Conservation (phyloP, 2,113 vertebrate genomes). For the Leptobrachium leishanense region DNA sequence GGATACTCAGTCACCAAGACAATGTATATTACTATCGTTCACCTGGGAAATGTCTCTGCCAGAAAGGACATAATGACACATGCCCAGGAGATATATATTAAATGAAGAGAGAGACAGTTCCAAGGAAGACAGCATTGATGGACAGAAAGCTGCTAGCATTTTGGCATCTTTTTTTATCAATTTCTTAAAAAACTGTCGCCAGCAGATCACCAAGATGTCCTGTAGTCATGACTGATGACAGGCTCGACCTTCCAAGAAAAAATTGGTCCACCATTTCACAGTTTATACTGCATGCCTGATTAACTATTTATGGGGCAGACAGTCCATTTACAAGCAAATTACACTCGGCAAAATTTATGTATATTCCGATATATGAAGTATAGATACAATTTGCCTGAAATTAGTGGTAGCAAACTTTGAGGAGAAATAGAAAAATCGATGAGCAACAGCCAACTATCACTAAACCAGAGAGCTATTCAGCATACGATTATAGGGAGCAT, state of each 20-base stretch:
- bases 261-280: too few relatives aligned
- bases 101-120: constrained; percentile 8
- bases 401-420: too few relatives aligned
- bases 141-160: constrained; percentile 27
- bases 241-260: not conserved
- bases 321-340: too few relatives aligned
- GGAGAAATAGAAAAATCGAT: too few relatives aligned
- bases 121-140: constrained; percentile 2
- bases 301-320: too few relatives aligned
- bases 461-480: too few relatives aligned
- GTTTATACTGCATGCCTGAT: too few relatives aligned
- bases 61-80: constrained; percentile 8
- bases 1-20: not conserved
- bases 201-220: constrained; percentile 19
- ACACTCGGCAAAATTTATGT: too few relatives aligned
- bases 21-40: constrained; percentile 10
- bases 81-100: constrained; percentile 35
- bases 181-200: constrained; percentile 21
- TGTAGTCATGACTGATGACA: constrained; percentile 15
- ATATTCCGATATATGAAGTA: too few relatives aligned
- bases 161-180: constrained; percentile 4
- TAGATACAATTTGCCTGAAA: too few relatives aligned
- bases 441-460: too few relatives aligned
- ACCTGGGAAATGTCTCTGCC: constrained; percentile 11
- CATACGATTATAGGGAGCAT: too few relatives aligned